A percentile compares a stretch with the other conserved stretches of the same genome.
These are phyloP conservation scores for Adelognathus sp. DNA, from an alignment of 2,888 invertebrate genomes.

Conservation along the genomic window DNA sequence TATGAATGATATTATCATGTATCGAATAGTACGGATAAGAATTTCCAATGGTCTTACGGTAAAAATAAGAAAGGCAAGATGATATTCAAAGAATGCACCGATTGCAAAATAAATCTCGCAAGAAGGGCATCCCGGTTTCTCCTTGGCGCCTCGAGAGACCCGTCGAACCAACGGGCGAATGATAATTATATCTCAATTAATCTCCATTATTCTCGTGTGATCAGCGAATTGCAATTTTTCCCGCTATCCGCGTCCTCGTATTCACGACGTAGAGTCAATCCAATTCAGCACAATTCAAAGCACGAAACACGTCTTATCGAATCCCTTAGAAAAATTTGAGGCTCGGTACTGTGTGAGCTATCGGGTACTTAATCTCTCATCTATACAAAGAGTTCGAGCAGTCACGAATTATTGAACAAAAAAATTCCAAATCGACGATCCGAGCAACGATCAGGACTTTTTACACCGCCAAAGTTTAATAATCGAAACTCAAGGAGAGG, in stretches of 20 bases:
- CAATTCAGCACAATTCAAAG: background rate
- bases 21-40: background rate
- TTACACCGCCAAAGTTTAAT: background rate
- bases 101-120: conserved; percentile 1
- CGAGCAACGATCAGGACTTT: background rate
- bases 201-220: background rate
- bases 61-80: background rate
- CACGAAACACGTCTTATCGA: background rate
- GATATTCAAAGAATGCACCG: conserved; percentile 9
- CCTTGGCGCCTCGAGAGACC: background rate
- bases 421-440: too few relatives aligned
- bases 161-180: background rate
- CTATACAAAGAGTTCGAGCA: background rate
- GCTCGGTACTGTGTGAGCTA: background rate
- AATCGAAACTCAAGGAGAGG: background rate
- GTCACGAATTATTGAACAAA: background rate
- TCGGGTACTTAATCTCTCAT: background rate
- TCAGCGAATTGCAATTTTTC: background rate
- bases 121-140: background rate
- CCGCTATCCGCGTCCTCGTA: background rate
- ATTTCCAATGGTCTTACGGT: background rate
- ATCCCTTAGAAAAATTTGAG: background rate
- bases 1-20: too few relatives aligned
- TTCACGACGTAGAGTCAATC: background rate
- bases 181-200: background rate